These are phyloP conservation scores for Pangasius sanitwongsei DNA, from an alignment of 2,797 vertebrate genomes.

Conservation along the genomic window DNA sequence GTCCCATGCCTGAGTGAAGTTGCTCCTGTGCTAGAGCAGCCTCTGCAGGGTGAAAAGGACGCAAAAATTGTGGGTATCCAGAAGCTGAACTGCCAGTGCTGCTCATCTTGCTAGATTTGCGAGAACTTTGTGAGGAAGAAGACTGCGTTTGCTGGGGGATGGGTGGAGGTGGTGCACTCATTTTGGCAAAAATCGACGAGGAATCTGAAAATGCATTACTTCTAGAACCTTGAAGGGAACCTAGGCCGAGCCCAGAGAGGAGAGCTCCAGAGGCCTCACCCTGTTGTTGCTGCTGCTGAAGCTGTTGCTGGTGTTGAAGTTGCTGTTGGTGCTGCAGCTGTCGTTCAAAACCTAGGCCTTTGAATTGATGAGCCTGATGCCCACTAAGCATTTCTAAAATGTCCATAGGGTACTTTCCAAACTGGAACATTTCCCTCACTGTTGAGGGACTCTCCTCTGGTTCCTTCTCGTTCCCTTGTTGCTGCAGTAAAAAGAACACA, in stretches of 20 bases:
- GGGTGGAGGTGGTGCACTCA: slow-evolving; percentile 75
- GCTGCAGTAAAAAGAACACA: slow-evolving; percentile 38
- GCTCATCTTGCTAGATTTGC: slow-evolving; percentile 80
- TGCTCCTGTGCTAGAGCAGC: slow-evolving; percentile 81
- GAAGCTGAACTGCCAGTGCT: slow-evolving; percentile 69
- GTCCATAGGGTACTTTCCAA: slow-evolving; percentile 86
- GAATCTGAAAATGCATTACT: slow-evolving; percentile 79
- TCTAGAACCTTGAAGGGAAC: slow-evolving; percentile 76
- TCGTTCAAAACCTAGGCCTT: slow-evolving; percentile 79
- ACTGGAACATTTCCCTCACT: slow-evolving; percentile 80
- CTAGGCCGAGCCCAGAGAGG: slow-evolving; percentile 77
- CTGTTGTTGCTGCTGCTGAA: slow-evolving; percentile 77
- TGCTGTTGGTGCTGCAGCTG: slow-evolving; percentile 82
- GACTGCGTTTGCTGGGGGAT: slow-evolving; percentile 79
- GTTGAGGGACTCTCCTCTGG: slow-evolving; percentile 48
- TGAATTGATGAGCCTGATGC: slow-evolving; percentile 84
- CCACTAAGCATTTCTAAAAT: slow-evolving; percentile 84
- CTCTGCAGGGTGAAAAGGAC: slow-evolving; percentile 81
- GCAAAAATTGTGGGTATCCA: slow-evolving; percentile 80
- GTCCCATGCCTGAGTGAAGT: slow-evolving; percentile 80
- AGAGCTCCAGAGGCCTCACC: slow-evolving; percentile 74
- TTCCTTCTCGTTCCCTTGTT: slow-evolving; percentile 41
- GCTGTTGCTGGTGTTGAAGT: slow-evolving; percentile 82
- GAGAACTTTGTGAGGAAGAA: slow-evolving; percentile 77
- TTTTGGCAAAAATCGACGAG: slow-evolving; percentile 80